Evolutionary conservation across 2,797 vertebrate genomes (phyloP).

Genomic region (Orestias chungarensis): DNA sequence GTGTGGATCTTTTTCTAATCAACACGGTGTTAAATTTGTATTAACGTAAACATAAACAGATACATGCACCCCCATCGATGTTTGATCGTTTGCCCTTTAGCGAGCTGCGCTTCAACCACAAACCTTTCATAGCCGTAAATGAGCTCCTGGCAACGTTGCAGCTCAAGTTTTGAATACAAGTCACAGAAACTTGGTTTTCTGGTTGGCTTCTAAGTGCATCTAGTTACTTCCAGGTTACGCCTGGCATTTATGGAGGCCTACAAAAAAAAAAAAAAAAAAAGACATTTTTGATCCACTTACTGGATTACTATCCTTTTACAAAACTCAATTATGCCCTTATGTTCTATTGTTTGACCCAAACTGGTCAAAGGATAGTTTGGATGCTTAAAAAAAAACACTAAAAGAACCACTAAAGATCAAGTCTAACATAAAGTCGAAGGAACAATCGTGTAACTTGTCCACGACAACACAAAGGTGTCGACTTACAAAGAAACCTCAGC

Average conservation of each 20-base stretch:
- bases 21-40: background rate
- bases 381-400: background rate
- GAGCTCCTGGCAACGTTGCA: background rate
- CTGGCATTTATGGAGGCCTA: background rate
- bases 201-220: background rate
- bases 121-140: no score
- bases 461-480: background rate
- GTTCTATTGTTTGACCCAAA: background rate
- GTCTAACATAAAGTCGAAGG: no score
- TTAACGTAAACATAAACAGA: background rate
- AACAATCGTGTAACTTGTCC: background rate
- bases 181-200: background rate
- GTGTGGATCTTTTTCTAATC: background rate
- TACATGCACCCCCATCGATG: background rate
- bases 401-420: background rate
- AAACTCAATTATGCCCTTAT: background rate
- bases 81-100: background rate
- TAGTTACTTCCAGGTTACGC: background rate
- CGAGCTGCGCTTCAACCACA: background rate
- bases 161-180: background rate
- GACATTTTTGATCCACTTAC: no score
- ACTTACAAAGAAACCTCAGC: background rate
- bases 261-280: no score
- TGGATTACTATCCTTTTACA: no score
- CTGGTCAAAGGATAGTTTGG: background rate